Evolutionary conservation across 2,113 vertebrate genomes (phyloP), one percentile per base, ranked within the genome.

Genomic region (Heliornis fulica): DNA sequence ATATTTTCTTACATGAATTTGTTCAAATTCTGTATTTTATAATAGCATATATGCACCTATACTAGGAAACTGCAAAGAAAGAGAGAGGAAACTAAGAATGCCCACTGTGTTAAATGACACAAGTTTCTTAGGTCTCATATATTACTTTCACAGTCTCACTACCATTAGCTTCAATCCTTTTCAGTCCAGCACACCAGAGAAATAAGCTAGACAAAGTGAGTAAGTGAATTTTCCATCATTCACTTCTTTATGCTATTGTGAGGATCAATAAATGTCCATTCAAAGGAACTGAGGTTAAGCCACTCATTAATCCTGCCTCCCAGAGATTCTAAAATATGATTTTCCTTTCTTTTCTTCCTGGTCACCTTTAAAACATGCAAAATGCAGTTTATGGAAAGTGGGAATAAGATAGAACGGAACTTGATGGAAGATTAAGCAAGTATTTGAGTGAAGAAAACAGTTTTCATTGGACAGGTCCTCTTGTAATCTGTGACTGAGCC

Each of bases 201-300:
- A 95, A 66, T 88, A 69, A 95, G 75, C n/a, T 82, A 96, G 84
- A 95, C 91, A 96, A 97, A 84, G 50, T 96, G 56, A 80, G 51
- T 64, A 76, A 92, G 64, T 95, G 81, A 92, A 66, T 89, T 94
- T 77, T 95, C 83, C 91, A 95, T 97, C 93, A 87, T 90, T 96
- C 84, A 94, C 70, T 93, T 93, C 79, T 94, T 92, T 86, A n/a
- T 25, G 36, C 89, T 93, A 83, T 87, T 94, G 95, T 95, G 95
- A 94, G 45, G 96, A 97, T 97, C 97, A 96, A 98, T 98, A 97
- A 89, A 92, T 89, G 64, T 43, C 89, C 57, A 87, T 95, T 97
- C 78, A 94, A 95, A 96, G 69, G 34, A 78, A 48, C 83, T 34
- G 65, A 91, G 76, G 72, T 87, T 89, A 97, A 94, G 53, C 28